Conservation (phyloP, 2,113 vertebrate genomes). For the Thermophis baileyi region DNA sequence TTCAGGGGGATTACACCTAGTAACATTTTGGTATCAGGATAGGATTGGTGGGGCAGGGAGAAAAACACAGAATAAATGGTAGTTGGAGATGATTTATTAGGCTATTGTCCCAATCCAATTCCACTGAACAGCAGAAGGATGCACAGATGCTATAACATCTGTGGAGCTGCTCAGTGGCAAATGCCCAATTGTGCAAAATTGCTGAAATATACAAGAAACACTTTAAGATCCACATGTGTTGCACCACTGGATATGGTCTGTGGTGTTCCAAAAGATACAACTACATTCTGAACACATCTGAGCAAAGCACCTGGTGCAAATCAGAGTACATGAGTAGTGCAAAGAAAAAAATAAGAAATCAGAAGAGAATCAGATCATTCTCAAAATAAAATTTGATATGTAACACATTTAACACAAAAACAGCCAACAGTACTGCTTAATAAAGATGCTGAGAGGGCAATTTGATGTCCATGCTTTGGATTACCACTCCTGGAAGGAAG, state of each 20-base stretch:
- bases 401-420: neutral
- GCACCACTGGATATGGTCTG: neutral
- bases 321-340: neutral
- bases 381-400: neutral
- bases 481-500: neutral
- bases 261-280: neutral
- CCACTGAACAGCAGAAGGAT: slow-evolving; percentile 1
- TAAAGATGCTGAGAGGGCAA: neutral
- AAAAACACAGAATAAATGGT: neutral
- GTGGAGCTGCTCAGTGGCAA: neutral
- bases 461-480: neutral
- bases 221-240: neutral
- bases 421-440: neutral
- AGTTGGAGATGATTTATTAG: neutral
- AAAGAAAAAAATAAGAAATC: neutral
- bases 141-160: neutral
- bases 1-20: no score
- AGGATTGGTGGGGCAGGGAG: no score
- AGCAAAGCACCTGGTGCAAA: no score
- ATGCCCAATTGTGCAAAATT: neutral
- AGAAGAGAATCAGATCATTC: neutral
- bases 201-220: neutral
- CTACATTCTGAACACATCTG: neutral
- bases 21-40: neutral
- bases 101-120: neutral